These are phyloP conservation scores for Astatotilapia flaviijosephi DNA, from an alignment of 2,113 vertebrate genomes.

Conservation along the genomic window DNA sequence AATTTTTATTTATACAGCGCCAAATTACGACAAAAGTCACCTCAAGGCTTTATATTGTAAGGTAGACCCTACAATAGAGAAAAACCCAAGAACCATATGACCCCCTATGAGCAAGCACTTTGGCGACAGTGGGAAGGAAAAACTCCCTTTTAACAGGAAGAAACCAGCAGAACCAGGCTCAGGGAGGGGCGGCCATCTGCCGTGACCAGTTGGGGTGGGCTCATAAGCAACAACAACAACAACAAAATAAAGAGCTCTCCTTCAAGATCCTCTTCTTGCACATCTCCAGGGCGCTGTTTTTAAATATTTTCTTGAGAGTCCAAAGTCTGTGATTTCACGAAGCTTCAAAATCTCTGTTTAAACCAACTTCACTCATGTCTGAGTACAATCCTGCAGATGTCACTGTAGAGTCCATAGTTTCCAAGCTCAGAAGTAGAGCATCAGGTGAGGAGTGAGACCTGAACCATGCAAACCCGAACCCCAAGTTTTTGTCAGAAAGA, in stretches of 20 bases:
- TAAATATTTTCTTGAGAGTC: not conserved
- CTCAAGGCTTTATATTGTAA: not conserved
- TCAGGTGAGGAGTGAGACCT: not conserved
- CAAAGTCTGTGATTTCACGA: not conserved
- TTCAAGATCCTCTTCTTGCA: not conserved
- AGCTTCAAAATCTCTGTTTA: not conserved
- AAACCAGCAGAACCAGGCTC: not conserved
- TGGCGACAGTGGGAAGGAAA: not conserved
- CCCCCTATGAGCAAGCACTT: not conserved
- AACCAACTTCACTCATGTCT: not conserved
- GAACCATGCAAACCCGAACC: not conserved
- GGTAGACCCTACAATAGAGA: not conserved
- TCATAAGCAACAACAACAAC: not conserved
- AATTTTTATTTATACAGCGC: not conserved
- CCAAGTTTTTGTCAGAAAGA: not conserved
- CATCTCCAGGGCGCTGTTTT: not conserved
- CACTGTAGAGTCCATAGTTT: not conserved
- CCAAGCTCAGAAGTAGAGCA: not conserved
- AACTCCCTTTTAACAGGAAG: not conserved
- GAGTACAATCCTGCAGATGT: not conserved
- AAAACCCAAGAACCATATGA: not conserved
- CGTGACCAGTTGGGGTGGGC: not conserved
- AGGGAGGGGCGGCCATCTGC: not conserved
- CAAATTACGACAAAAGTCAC: not conserved
- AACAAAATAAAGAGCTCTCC: not conserved